Percentiles rank a stretch among this genome's conserved stretches.
phyloP scores from a whole-genome alignment of 2,888 invertebrate species.

The Polymixis lichenea region DNA sequence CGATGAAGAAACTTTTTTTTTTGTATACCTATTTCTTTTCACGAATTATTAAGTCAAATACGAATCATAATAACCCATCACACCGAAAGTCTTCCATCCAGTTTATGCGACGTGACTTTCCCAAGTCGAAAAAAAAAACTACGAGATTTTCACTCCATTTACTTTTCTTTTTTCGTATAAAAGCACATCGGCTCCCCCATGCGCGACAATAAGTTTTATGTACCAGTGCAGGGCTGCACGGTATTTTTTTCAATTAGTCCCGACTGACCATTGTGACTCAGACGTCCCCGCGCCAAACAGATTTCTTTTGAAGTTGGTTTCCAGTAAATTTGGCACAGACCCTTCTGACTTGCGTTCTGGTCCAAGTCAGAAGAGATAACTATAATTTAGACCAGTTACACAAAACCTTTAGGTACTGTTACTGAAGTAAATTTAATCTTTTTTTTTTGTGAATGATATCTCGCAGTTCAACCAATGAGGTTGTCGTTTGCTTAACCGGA shows the following conservation, averaged over 20 bases:
- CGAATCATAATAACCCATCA: neutral
- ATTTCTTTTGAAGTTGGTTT: slow-evolving; percentile 77
- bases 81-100: neutral
- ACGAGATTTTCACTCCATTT: slow-evolving; percentile 28
- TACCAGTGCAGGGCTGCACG: slow-evolving; percentile 39
- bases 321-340: slow-evolving; percentile 76
- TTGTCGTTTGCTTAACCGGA: too few species aligned
- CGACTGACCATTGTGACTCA: slow-evolving; percentile 64
- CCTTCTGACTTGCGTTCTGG: slow-evolving; percentile 44
- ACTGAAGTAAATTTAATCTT: too few species aligned
- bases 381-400: too few species aligned
- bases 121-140: neutral
- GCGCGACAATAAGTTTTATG: slow-evolving; percentile 45
- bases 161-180: slow-evolving; percentile 16
- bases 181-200: slow-evolving; percentile 13
- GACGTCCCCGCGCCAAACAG: slow-evolving; percentile 68
- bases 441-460: too few species aligned
- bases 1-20: neutral
- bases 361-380: slow-evolving; percentile 39
- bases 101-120: neutral
- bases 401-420: too few species aligned
- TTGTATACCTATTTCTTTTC: neutral
- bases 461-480: too few species aligned
- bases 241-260: slow-evolving; percentile 58
- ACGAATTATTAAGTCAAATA: neutral